A percentile compares a stretch with the other conserved stretches of the same genome.
Conservation (phyloP, 1,140 invertebrate genomes). For the Listronotus oregonensis region DNA sequence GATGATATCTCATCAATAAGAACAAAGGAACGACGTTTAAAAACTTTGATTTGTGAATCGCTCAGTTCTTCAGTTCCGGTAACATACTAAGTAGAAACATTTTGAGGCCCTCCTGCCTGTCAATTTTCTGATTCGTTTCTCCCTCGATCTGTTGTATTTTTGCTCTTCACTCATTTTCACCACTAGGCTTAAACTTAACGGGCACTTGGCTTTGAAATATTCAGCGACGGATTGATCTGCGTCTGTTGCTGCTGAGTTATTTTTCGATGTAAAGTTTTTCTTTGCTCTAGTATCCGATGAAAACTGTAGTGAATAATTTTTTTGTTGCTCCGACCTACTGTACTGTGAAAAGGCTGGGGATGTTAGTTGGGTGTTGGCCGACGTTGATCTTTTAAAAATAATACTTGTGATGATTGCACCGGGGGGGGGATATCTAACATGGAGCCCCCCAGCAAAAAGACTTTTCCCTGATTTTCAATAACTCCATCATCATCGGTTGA, state of each 20-base stretch:
- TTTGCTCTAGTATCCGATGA: constrained; percentile 4
- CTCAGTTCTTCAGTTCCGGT: constrained; percentile 45
- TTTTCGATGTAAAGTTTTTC: constrained; percentile 21
- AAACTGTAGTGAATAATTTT: neutral
- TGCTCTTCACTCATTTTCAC: no score
- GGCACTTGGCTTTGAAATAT: constrained; percentile 46
- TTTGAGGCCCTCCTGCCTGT: constrained; percentile 40
- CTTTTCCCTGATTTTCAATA: constrained; percentile 22
- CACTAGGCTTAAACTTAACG: no score
- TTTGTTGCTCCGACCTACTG: constrained; percentile 5
- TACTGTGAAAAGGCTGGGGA: constrained; percentile 13
- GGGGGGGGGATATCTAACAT: neutral
- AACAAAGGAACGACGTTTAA: constrained; percentile 38
- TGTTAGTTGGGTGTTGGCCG: neutral
- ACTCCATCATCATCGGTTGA: constrained; percentile 22
- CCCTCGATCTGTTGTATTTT: constrained; percentile 25
- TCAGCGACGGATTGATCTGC: constrained; percentile 41
- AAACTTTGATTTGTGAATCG: constrained; percentile 43
- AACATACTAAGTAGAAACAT: constrained; percentile 47
- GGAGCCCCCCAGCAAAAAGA: neutral
- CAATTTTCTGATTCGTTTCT: constrained; percentile 34
- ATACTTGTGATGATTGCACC: no score
- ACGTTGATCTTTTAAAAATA: no score
- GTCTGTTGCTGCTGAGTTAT: constrained; percentile 33
- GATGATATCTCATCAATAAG: constrained; percentile 45